Evolutionary conservation across 2,888 invertebrate genomes (phyloP).

Genomic region (Villa cingulata): DNA sequence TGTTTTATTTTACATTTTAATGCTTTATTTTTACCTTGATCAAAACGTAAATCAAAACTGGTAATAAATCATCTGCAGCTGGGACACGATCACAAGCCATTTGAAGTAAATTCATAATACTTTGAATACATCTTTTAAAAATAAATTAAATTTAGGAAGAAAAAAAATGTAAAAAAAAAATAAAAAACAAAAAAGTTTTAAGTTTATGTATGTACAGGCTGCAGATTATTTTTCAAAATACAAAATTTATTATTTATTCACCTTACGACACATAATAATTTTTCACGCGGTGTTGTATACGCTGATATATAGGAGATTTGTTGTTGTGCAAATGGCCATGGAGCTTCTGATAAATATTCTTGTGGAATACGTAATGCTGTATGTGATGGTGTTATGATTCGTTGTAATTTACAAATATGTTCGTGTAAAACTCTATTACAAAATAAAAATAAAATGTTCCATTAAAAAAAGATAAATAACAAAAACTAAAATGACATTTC

Average conservation of each 20-base stretch:
- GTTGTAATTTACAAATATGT: conserved; percentile 72
- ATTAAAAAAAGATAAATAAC: too few species aligned
- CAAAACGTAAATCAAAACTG: conserved; percentile 90
- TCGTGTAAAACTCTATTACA: conserved; percentile 61
- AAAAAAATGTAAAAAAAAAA: neutral
- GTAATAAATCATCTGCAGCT: conserved; percentile 91
- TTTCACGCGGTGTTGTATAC: conserved; percentile 81
- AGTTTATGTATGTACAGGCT: too few species aligned
- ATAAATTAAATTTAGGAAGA: neutral
- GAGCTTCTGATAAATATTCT: conserved; percentile 78
- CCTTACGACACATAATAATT: conserved; percentile 41
- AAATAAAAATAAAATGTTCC: conserved; percentile 2
- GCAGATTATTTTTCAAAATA: neutral
- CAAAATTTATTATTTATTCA: conserved; percentile 18
- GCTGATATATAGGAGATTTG: conserved; percentile 79
- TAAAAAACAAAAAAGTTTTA: neutral
- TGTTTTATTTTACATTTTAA: conserved; percentile 13
- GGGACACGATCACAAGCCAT: conserved; percentile 69
- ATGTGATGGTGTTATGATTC: conserved; percentile 62
- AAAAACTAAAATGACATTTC: neutral
- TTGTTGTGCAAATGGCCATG: conserved; percentile 90
- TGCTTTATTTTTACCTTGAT: too few species aligned
- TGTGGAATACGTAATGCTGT: conserved; percentile 70
- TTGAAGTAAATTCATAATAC: conserved; percentile 85
- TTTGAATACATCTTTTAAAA: conserved; percentile 59